Evolutionary conservation across 1,140 invertebrate genomes (phyloP).

Genomic region (Heliconius hewitsoni): DNA sequence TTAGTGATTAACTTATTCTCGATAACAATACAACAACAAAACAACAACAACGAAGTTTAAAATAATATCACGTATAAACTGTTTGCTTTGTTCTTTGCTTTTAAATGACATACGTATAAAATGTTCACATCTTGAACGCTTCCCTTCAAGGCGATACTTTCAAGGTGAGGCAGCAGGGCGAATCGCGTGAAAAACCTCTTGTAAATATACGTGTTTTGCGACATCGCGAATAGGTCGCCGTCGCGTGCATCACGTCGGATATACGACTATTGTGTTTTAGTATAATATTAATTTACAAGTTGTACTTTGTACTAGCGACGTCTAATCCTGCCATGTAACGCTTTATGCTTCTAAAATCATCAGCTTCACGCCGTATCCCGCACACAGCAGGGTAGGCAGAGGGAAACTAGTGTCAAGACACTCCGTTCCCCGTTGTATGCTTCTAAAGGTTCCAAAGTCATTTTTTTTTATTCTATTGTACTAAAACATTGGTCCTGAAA

Average conservation of each 20-base stretch:
- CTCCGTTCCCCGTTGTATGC: no score
- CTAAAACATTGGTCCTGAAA: no score
- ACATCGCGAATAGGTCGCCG: conserved; percentile 45
- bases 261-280: conserved; percentile 36
- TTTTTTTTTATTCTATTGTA: no score
- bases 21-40: no score
- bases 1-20: no score
- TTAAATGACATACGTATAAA: neutral
- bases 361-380: no score
- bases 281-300: neutral
- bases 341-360: no score
- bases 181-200: conserved; percentile 56
- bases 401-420: no score
- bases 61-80: no score
- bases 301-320: neutral
- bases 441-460: no score
- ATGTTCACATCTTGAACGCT: conserved; percentile 24
- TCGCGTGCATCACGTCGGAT: conserved; percentile 60
- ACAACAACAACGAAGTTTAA: no score
- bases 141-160: conserved; percentile 25
- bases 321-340: neutral
- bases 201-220: conserved; percentile 46
- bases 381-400: no score
- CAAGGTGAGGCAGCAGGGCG: conserved; percentile 21
- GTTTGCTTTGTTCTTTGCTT: neutral